A percentile compares a stretch with the other conserved stretches of the same genome.
These are phyloP conservation scores for Neolamprologus kungweensis DNA, from an alignment of 2,113 vertebrate genomes.

Conservation along the genomic window DNA sequence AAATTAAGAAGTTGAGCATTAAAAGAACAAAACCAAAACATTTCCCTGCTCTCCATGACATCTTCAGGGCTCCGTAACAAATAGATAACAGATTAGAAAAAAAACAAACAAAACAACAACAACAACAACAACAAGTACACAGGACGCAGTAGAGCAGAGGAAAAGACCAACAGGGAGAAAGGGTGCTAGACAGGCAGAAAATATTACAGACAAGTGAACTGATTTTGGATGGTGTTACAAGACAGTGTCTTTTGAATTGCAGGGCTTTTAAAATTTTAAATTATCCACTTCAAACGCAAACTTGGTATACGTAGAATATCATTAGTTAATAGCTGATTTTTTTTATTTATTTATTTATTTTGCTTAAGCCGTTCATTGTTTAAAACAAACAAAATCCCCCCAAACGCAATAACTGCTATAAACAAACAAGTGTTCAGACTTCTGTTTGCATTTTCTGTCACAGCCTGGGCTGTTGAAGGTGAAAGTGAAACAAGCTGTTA, in stretches of 20 bases:
- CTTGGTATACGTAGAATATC: background rate
- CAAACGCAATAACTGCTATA: background rate
- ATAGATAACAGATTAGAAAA: background rate
- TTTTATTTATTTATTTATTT: background rate
- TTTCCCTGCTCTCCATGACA: background rate
- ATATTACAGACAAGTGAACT: background rate
- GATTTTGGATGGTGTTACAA: background rate
- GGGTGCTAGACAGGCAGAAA: background rate
- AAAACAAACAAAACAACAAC: background rate
- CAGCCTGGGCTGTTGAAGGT: slow-evolving; percentile 20
- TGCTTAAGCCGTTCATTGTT: background rate
- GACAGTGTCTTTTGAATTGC: background rate
- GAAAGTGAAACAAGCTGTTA: background rate
- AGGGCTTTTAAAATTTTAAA: background rate
- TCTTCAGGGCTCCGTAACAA: background rate
- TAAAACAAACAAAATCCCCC: background rate
- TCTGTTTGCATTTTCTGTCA: background rate
- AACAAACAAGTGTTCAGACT: background rate
- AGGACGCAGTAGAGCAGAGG: background rate
- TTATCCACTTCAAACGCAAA: background rate
- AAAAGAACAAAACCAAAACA: background rate
- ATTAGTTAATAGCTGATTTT: background rate
- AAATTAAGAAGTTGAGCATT: background rate
- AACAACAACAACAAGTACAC: background rate
- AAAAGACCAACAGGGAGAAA: background rate